Evolutionary conservation across 2,888 invertebrate genomes (phyloP).

Genomic region (Chymomyza caudatula): DNA sequence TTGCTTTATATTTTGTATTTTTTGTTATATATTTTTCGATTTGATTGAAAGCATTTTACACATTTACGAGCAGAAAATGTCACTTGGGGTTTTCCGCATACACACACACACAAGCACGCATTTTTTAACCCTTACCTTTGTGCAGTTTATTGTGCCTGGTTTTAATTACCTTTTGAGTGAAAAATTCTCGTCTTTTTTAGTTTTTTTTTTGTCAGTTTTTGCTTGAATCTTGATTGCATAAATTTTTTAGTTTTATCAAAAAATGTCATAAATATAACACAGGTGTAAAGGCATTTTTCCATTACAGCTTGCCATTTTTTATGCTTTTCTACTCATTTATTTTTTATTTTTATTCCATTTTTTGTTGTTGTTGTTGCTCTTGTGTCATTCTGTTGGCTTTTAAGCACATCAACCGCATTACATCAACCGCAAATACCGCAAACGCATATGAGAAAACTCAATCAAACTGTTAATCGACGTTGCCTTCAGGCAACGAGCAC

Average conservation of each 20-base stretch:
- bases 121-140: constrained; percentile 30
- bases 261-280: background rate
- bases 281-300: constrained; percentile 53
- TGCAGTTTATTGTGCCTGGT: background rate
- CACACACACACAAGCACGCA: too few species aligned
- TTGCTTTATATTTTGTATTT: too few species aligned
- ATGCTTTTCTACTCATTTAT: background rate
- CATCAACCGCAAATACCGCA: constrained; percentile 61
- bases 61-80: constrained; percentile 70
- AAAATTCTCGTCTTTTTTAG: constrained; percentile 1
- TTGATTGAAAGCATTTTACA: constrained; percentile 56
- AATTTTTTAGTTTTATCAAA: background rate
- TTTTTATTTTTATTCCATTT: constrained; percentile 1
- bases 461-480: constrained; percentile 68
- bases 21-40: constrained; percentile 10
- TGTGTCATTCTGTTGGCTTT: constrained; percentile 53
- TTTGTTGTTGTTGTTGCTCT: constrained; percentile 10
- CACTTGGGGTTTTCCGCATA: constrained; percentile 46
- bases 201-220: constrained; percentile 19
- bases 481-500: background rate
- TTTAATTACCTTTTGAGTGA: constrained; percentile 32
- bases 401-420: constrained; percentile 49
- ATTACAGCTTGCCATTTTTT: constrained; percentile 32
- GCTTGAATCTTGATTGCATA: constrained; percentile 28
- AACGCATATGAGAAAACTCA: constrained; percentile 51